Percentiles rank a stretch among this genome's conserved stretches.
Conservation (phyloP, 2,888 invertebrate species). For the Eretmocerus hayati region DNA sequence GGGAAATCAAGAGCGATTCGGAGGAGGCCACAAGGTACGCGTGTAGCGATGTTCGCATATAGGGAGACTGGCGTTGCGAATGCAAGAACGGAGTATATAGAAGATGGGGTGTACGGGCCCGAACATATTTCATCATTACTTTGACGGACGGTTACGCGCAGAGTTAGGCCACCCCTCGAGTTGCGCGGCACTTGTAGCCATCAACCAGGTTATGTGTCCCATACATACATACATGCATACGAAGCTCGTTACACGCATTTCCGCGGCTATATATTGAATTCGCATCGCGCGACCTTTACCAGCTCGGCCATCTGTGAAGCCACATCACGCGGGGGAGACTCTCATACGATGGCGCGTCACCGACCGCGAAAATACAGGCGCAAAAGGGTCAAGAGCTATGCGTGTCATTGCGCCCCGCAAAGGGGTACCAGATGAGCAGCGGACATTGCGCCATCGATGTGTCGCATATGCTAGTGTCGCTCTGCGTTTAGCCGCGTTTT, state of each 20-base stretch:
- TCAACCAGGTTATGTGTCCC: not conserved
- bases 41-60: too few species aligned
- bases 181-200: too few species aligned
- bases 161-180: conserved; percentile 18
- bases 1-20: too few species aligned
- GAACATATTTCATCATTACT: conserved; percentile 47
- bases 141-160: conserved; percentile 40
- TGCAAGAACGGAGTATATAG: too few species aligned
- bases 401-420: not conserved
- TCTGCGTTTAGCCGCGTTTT: too few species aligned
- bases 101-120: too few species aligned
- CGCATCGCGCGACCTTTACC: conserved; percentile 33
- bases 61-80: too few species aligned
- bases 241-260: conserved; percentile 39
- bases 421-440: not conserved
- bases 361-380: conserved; percentile 1
- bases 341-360: not conserved
- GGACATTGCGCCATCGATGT: too few species aligned
- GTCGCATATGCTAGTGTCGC: too few species aligned
- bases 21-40: too few species aligned
- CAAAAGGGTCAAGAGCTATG: conserved; percentile 17
- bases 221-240: conserved; percentile 26
- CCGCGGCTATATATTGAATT: conserved; percentile 39
- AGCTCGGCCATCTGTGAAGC: conserved; percentile 27
- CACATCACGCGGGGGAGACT: conserved; percentile 32